Conservation (phyloP, 2,888 invertebrate genomes). For the Aricia artaxerxes region DNA sequence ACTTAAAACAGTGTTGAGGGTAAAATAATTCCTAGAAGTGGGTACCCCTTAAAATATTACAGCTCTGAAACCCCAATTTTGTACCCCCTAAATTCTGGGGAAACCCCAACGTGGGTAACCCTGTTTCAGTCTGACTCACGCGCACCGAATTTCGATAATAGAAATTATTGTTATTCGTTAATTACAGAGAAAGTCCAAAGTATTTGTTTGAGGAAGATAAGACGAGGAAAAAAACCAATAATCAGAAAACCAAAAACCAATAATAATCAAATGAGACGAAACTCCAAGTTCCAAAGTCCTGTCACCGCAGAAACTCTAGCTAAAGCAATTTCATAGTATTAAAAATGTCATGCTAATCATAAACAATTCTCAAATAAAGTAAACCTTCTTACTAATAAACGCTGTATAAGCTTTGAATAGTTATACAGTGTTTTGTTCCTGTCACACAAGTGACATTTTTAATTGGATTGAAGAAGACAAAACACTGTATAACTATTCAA, state of each 20-base stretch:
- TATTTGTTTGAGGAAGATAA: background rate
- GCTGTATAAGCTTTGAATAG: no score
- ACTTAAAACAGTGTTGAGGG: no score
- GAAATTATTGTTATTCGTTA: background rate
- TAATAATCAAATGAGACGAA: background rate
- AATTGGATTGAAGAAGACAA: no score
- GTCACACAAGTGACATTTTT: no score
- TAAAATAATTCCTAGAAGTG: no score
- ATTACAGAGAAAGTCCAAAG: conserved; percentile 10
- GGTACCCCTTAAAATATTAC: no score
- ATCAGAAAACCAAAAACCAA: no score
- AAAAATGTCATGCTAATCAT: background rate
- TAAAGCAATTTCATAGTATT: background rate
- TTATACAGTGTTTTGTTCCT: no score
- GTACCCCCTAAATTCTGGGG: background rate
- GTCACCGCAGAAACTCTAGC: background rate
- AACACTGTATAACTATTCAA: no score
- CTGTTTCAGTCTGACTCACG: background rate
- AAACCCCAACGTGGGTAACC: background rate
- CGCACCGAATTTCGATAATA: conserved; percentile 3
- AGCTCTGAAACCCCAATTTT: no score
- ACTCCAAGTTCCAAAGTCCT: background rate
- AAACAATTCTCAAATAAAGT: background rate
- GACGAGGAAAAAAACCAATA: background rate
- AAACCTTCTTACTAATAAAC: background rate